Percentiles rank a stretch among this genome's conserved stretches.
Conservation (phyloP, 2,113 vertebrate genomes). For the Tilapia sparmanii region DNA sequence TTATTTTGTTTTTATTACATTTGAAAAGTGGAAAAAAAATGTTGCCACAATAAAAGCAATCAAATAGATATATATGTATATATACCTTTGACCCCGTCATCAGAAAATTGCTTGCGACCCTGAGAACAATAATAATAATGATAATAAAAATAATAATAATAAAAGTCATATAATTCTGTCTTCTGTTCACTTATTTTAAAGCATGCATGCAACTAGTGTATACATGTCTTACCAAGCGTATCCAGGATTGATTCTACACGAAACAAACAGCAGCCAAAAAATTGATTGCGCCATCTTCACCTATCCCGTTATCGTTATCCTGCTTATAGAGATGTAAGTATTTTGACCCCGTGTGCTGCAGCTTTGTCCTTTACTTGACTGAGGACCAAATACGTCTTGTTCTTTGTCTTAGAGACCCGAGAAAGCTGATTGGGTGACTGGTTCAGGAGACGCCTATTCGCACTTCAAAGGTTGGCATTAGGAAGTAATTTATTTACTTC, state of each 20-base stretch:
- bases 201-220: not conserved
- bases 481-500: constrained; percentile 29
- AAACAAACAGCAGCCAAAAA: constrained; percentile 63
- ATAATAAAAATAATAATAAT: constrained; percentile 11
- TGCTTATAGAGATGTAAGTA: not conserved
- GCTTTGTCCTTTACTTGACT: constrained; percentile 67
- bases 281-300: constrained; percentile 39
- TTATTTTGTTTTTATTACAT: not conserved
- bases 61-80: not conserved
- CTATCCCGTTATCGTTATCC: not conserved
- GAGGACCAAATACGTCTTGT: constrained; percentile 67
- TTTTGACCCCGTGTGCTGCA: not conserved
- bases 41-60: not conserved
- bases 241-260: constrained; percentile 54
- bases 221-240: constrained; percentile 79
- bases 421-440: constrained; percentile 60
- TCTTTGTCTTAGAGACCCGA: constrained; percentile 64
- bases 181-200: not conserved
- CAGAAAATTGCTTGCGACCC: constrained; percentile 92
- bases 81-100: constrained; percentile 95
- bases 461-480: constrained; percentile 64
- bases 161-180: fast-evolving
- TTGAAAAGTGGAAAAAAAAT: not conserved
- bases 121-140: constrained; percentile 53
- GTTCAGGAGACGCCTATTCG: constrained; percentile 67